phyloP scores from a whole-genome alignment of 2,797 vertebrate genomes.

The Rhinichthys osculus region DNA sequence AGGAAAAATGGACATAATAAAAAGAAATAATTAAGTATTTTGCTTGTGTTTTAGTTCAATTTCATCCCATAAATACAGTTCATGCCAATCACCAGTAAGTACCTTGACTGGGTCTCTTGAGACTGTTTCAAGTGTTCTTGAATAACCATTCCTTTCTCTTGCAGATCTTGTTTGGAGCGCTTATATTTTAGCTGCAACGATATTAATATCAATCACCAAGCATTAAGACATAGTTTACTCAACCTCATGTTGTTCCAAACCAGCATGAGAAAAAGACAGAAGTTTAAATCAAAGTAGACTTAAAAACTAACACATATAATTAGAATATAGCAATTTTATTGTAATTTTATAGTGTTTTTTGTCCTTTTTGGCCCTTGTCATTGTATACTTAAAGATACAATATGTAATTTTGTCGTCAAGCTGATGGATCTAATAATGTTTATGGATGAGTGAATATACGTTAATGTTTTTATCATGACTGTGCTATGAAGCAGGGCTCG shows the following conservation, averaged over 20 bases:
- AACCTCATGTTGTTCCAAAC: not conserved
- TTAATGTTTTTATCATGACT: too few relatives aligned
- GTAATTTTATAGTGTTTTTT: not conserved
- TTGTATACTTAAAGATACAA: not conserved
- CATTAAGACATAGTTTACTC: not conserved
- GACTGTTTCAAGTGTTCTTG: slow-evolving; percentile 81
- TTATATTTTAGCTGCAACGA: slow-evolving; percentile 65
- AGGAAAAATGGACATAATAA: not conserved
- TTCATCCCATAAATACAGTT: not conserved
- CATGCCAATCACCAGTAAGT: slow-evolving; percentile 41
- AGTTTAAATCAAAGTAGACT: not conserved
- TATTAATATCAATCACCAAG: not conserved
- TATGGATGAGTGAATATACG: too few relatives aligned
- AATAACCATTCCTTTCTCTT: slow-evolving; percentile 84
- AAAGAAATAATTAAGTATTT: not conserved
- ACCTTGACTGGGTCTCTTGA: slow-evolving; percentile 78
- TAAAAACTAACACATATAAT: not conserved
- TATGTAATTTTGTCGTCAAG: too few relatives aligned
- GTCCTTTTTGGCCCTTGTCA: not conserved
- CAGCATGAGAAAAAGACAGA: not conserved
- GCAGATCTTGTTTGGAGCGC: slow-evolving; percentile 79
- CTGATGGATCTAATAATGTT: too few relatives aligned
- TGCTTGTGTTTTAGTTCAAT: not conserved
- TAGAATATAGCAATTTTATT: not conserved
- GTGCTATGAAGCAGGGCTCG: too few relatives aligned